These are phyloP conservation scores for Diaperis boleti DNA, from an alignment of 2,888 invertebrate genomes.

Conservation along the genomic window DNA sequence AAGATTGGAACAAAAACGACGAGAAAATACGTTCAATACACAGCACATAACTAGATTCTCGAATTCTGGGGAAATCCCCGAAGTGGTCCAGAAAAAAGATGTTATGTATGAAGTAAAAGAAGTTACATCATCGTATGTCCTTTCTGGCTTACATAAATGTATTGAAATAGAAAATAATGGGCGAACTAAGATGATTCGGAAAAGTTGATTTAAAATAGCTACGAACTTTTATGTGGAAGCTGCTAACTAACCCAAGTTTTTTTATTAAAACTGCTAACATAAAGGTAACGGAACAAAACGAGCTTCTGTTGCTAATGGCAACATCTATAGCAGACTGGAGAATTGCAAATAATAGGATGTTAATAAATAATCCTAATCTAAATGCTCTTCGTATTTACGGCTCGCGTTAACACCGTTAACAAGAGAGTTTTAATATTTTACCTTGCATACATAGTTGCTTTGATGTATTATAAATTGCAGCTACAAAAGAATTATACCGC, in stretches of 20 bases:
- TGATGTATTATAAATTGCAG: constrained; percentile 18
- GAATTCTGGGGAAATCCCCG: too few relatives aligned
- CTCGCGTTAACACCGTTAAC: not conserved
- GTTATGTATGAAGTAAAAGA: not conserved
- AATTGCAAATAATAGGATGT: constrained; percentile 4
- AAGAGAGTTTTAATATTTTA: constrained; percentile 3
- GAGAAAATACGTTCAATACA: too few relatives aligned
- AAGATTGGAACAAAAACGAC: too few relatives aligned
- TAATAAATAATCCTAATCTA: constrained; percentile 13
- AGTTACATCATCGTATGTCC: not conserved
- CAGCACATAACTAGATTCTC: too few relatives aligned
- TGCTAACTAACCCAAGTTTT: not conserved
- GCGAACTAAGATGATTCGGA: not conserved
- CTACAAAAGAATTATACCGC: constrained; percentile 1
- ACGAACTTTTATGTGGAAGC: not conserved
- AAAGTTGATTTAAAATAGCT: not conserved
- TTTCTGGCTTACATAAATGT: not conserved
- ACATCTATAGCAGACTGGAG: not conserved
- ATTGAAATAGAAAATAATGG: not conserved
- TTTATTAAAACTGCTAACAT: not conserved
- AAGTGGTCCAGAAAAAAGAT: too few relatives aligned
- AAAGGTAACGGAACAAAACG: not conserved
- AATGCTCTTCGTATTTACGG: constrained; percentile 7
- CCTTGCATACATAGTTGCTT: not conserved
- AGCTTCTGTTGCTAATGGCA: not conserved